Evolutionary conservation across 2,888 invertebrate species (phyloP).

Genomic region (Dyspetes luteomarginatus): DNA sequence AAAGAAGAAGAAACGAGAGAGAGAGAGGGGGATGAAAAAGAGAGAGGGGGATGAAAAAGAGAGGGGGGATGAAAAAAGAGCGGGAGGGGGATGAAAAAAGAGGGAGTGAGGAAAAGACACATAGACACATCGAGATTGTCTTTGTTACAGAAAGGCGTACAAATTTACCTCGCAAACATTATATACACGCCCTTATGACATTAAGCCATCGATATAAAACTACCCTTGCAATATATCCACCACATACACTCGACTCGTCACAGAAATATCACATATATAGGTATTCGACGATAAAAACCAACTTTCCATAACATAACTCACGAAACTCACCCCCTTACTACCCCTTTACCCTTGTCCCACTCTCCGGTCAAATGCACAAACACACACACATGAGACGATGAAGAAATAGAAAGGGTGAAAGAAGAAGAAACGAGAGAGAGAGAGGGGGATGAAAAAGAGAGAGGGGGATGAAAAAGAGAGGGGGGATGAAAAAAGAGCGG

Average conservation of each 20-base stretch:
- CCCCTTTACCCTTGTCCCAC: too few relatives aligned
- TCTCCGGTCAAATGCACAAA: too few relatives aligned
- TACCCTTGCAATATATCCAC: neutral
- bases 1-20: constrained; percentile 19
- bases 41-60: constrained; percentile 41
- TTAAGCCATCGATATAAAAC: too few relatives aligned
- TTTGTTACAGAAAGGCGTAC: too few relatives aligned
- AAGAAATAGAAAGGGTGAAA: too few relatives aligned
- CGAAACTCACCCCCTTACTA: neutral
- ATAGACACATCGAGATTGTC: neutral
- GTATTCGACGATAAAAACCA: constrained; percentile 30
- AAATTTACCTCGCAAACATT: too few relatives aligned
- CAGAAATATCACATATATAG: constrained; percentile 14
- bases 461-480: too few relatives aligned
- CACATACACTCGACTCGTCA: constrained; percentile 9
- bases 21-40: constrained; percentile 37
- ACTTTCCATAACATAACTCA: constrained; percentile 18
- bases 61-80: neutral
- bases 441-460: too few relatives aligned
- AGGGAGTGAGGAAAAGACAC: neutral
- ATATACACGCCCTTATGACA: too few relatives aligned
- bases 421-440: too few relatives aligned
- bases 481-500: too few relatives aligned
- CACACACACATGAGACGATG: too few relatives aligned
- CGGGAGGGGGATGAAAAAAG: constrained; percentile 63